Percentiles rank a stretch among this genome's conserved stretches.
Evolutionary conservation across 2,113 vertebrate species (phyloP).

Genomic region (Eubucco bourcierii): DNA sequence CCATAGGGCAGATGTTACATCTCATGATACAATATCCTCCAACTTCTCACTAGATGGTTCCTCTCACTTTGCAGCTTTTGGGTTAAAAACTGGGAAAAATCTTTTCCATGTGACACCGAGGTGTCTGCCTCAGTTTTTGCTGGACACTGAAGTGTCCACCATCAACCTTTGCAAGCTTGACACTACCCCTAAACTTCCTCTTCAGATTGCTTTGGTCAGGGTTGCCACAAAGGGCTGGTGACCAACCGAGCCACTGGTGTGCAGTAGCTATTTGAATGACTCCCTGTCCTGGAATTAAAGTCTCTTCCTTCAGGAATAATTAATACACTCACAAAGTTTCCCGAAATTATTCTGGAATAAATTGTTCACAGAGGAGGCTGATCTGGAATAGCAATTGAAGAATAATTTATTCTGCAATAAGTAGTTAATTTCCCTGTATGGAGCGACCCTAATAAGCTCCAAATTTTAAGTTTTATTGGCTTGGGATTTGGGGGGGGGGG

Average conservation of each 20-base stretch:
- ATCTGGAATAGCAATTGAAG: slow-evolving; percentile 31
- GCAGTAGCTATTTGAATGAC: neutral
- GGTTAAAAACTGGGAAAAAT: neutral
- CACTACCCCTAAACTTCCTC: neutral
- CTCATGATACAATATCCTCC: neutral
- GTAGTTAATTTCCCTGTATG: slow-evolving; percentile 34
- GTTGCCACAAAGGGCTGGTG: neutral
- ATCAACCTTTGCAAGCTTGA: neutral
- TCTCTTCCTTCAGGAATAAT: slow-evolving; percentile 6
- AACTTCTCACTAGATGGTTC: neutral
- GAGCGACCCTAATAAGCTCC: neutral
- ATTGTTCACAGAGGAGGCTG: neutral
- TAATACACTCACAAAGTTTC: neutral
- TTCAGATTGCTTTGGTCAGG: neutral
- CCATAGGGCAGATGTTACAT: neutral
- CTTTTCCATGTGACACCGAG: neutral
- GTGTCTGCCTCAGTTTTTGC: neutral
- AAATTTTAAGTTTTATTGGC: slow-evolving; percentile 21
- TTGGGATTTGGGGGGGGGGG: neutral
- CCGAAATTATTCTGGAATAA: slow-evolving; percentile 24
- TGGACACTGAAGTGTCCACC: neutral
- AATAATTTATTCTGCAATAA: slow-evolving; percentile 54
- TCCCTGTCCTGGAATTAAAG: neutral
- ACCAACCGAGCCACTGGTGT: neutral
- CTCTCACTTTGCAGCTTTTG: rapidly evolving